These are phyloP conservation scores for Garrulus glandarius DNA, from an alignment of 2,797 vertebrate genomes.

Conservation along the genomic window DNA sequence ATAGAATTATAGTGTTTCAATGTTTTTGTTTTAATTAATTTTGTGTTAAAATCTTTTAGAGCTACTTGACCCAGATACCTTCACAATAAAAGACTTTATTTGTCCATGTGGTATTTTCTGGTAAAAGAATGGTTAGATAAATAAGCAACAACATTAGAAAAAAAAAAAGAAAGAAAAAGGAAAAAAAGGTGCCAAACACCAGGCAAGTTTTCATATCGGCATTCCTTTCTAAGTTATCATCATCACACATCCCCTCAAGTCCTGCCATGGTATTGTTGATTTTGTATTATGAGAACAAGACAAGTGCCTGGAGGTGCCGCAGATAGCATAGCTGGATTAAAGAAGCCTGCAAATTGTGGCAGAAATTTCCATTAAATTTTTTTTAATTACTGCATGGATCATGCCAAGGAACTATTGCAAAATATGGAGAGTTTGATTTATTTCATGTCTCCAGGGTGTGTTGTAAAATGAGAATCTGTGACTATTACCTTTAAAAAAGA, in stretches of 20 bases:
- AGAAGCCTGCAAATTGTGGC: conserved; percentile 7
- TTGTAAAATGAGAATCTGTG: neutral
- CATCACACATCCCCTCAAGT: conserved; percentile 8
- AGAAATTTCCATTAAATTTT: conserved; percentile 29
- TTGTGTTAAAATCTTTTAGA: conserved; percentile 28
- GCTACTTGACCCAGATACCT: neutral
- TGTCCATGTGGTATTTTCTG: neutral
- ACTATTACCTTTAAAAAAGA: neutral
- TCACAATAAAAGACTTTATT: neutral
- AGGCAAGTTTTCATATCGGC: conserved; percentile 20
- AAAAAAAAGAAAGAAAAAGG: too few species aligned
- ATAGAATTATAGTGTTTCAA: conserved; percentile 44
- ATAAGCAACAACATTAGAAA: neutral
- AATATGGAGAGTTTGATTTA: conserved; percentile 11
- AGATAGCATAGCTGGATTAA: conserved; percentile 13
- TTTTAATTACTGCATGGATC: conserved; percentile 16
- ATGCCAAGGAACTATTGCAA: conserved; percentile 30
- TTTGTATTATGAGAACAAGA: conserved; percentile 41
- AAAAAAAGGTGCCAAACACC: neutral
- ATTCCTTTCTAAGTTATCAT: conserved; percentile 56
- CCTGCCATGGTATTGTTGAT: conserved; percentile 8
- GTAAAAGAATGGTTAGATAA: neutral
- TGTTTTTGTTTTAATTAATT: conserved; percentile 32
- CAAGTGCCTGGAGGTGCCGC: conserved; percentile 19
- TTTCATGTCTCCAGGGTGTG: neutral